phyloP scores from a whole-genome alignment of 2,113 vertebrate species.

The Hymenochirus boettgeri region DNA sequence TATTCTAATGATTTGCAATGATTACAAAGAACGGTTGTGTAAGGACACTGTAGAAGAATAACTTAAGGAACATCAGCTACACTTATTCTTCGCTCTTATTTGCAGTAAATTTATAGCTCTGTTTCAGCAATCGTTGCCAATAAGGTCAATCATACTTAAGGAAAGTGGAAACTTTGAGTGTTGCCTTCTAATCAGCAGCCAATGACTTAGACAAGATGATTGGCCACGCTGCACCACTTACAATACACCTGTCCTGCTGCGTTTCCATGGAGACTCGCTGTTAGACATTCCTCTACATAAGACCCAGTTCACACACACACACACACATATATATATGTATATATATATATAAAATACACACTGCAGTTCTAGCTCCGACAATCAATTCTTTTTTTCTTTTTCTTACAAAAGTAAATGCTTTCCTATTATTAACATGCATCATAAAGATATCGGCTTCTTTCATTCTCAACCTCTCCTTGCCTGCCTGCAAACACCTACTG shows the following conservation, averaged over 20 bases:
- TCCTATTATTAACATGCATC: too few relatives aligned
- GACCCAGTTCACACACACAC: not conserved
- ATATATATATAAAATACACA: too few relatives aligned
- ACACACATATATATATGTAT: too few relatives aligned
- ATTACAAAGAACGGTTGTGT: not conserved
- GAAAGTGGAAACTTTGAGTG: not conserved
- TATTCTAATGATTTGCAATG: slow-evolving; percentile 29
- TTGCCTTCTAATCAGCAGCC: not conserved
- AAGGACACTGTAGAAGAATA: not conserved
- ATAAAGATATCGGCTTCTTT: too few relatives aligned
- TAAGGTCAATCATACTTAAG: not conserved
- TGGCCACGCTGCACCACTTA: not conserved
- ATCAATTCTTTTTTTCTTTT: too few relatives aligned
- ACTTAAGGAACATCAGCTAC: not conserved
- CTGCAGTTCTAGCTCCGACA: too few relatives aligned
- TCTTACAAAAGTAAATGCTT: too few relatives aligned
- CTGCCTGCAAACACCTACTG: too few relatives aligned
- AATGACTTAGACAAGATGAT: not conserved
- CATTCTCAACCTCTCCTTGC: too few relatives aligned
- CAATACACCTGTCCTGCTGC: not conserved
- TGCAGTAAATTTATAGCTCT: not conserved
- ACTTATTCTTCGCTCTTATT: not conserved
- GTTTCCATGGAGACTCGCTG: slow-evolving; percentile 8
- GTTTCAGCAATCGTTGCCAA: not conserved
- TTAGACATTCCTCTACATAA: not conserved